Conservation (phyloP, 2,113 vertebrate species). For the Motacilla tschutschensis region DNA sequence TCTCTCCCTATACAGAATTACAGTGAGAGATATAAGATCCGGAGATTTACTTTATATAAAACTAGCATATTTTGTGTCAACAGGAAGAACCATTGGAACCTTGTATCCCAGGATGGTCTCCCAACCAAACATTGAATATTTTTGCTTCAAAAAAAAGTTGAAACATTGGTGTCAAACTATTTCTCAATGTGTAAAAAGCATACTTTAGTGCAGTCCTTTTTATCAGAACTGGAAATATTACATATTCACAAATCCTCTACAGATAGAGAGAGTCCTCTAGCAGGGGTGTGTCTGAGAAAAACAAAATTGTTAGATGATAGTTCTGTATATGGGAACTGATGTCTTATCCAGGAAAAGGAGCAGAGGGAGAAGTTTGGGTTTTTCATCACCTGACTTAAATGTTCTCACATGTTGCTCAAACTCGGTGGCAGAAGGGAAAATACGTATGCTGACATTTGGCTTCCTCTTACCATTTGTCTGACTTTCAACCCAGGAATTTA, state of each 20-base stretch:
- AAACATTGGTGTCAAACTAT: background rate
- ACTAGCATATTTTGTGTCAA: background rate
- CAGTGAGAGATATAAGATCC: background rate
- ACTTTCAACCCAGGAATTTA: constrained; percentile 87
- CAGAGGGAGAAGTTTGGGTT: background rate
- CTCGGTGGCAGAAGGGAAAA: background rate
- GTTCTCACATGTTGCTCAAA: background rate
- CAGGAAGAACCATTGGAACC: background rate
- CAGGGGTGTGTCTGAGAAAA: background rate
- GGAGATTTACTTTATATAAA: background rate
- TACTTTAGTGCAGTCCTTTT: background rate
- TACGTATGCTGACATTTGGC: background rate
- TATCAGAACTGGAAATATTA: background rate
- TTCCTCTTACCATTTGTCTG: constrained; percentile 81
- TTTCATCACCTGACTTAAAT: background rate
- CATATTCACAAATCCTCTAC: background rate
- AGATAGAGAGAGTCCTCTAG: background rate
- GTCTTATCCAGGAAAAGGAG: background rate
- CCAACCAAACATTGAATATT: background rate
- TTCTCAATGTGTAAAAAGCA: background rate
- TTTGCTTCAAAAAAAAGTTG: background rate
- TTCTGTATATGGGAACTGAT: background rate
- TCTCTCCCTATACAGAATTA: background rate
- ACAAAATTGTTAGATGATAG: background rate
- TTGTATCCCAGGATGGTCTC: background rate